Conservation (phyloP, 2,888 invertebrate species). For the Caradrina kadenii region DNA sequence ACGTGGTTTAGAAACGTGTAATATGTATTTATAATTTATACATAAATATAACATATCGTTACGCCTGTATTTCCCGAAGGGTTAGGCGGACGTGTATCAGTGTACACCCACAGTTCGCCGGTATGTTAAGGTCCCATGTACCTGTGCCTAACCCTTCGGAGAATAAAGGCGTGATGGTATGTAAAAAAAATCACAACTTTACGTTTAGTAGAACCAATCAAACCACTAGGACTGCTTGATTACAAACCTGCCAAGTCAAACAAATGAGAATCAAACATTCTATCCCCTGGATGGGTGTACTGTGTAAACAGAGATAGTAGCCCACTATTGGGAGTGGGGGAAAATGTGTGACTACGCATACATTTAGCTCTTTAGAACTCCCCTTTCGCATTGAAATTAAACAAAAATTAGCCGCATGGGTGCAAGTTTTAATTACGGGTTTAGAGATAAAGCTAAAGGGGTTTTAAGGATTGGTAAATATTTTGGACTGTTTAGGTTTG, state of each 20-base stretch:
- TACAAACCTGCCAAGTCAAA: slow-evolving; percentile 23
- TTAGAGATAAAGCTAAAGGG: neutral
- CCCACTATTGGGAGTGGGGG: slow-evolving; percentile 51
- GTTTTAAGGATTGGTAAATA: neutral
- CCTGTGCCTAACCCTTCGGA: too few relatives aligned
- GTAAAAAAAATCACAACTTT: too few relatives aligned
- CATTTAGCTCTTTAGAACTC: slow-evolving; percentile 64
- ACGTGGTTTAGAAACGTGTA: too few relatives aligned
- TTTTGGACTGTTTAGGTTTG: neutral
- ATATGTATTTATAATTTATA: too few relatives aligned
- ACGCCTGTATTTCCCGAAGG: too few relatives aligned
- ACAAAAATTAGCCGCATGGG: slow-evolving; percentile 46
- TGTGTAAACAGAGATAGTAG: slow-evolving; percentile 79
- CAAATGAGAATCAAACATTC: slow-evolving; percentile 36
- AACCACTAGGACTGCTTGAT: slow-evolving; percentile 10
- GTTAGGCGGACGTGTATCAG: too few relatives aligned
- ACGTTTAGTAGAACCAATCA: neutral
- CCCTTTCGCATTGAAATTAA: slow-evolving; percentile 52
- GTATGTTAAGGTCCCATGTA: too few relatives aligned
- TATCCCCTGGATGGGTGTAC: slow-evolving; percentile 16
- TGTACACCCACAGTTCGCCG: too few relatives aligned
- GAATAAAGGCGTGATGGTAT: too few relatives aligned
- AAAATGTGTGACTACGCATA: slow-evolving; percentile 79
- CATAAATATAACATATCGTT: too few relatives aligned
- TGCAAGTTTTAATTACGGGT: slow-evolving; percentile 43